These are phyloP conservation scores for Neosilurus mollespiculum DNA, from an alignment of 2,797 vertebrate genomes.

Conservation along the genomic window DNA sequence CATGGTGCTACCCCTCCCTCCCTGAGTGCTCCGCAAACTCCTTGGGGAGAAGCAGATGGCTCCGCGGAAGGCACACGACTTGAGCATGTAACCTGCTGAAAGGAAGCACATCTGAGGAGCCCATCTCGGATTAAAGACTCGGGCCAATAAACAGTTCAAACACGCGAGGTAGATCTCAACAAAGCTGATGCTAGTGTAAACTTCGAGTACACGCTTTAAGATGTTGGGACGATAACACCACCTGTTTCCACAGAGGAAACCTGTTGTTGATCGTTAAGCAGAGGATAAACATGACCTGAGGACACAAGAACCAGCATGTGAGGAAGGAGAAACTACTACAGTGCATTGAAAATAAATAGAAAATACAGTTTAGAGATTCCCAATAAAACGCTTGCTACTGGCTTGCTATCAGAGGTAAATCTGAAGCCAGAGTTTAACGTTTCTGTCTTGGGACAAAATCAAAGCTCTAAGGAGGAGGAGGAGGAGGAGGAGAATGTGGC, in stretches of 20 bases:
- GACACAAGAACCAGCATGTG: background rate
- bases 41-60: constrained; percentile 44
- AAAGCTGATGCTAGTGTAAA: background rate
- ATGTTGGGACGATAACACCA: constrained; percentile 30
- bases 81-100: constrained; percentile 37
- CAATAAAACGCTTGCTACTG: background rate
- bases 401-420: no score
- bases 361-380: background rate
- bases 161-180: constrained; percentile 33
- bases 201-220: background rate
- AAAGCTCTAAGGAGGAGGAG: background rate
- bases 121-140: constrained; percentile 35
- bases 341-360: constrained; percentile 8
- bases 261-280: constrained; percentile 19
- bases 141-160: constrained; percentile 46
- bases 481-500: background rate
- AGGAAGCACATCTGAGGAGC: constrained; percentile 48
- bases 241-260: constrained; percentile 20
- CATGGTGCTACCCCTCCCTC: background rate
- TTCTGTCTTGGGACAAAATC: no score
- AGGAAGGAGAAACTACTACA: constrained; percentile 2
- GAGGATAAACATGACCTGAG: constrained; percentile 9
- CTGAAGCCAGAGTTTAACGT: background rate
- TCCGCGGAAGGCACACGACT: constrained; percentile 35
- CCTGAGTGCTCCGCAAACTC: background rate